These are phyloP conservation scores for Tinea pellionella DNA, from an alignment of 2,888 invertebrate species.

Conservation along the genomic window DNA sequence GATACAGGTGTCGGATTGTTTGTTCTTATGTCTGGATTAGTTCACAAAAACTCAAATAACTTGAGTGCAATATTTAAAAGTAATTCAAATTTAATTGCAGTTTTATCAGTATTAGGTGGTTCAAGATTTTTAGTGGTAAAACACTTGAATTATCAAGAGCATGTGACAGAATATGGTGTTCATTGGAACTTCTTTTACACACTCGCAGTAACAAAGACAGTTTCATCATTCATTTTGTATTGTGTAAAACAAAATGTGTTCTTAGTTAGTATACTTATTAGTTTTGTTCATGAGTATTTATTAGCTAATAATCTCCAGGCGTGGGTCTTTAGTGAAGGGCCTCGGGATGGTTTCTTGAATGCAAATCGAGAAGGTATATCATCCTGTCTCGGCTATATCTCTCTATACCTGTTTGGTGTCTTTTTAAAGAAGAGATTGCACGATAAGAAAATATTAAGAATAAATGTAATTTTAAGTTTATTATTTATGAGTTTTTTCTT, in stretches of 20 bases:
- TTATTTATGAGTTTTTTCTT: slow-evolving; percentile 28
- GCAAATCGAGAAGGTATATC: slow-evolving; percentile 94
- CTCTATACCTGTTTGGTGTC: slow-evolving; percentile 82
- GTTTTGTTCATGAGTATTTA: slow-evolving; percentile 74
- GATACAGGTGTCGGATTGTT: slow-evolving; percentile 95
- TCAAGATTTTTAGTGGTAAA: slow-evolving; percentile 71
- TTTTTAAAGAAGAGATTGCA: slow-evolving; percentile 69
- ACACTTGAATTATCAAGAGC: slow-evolving; percentile 84
- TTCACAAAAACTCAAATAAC: slow-evolving; percentile 58
- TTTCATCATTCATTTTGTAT: slow-evolving; percentile 73
- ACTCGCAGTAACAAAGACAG: slow-evolving; percentile 82
- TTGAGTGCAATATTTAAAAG: slow-evolving; percentile 38
- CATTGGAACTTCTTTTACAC: slow-evolving; percentile 99
- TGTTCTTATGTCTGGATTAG: slow-evolving; percentile 83
- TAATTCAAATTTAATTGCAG: slow-evolving; percentile 38
- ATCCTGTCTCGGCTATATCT: slow-evolving; percentile 86
- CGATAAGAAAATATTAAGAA: slow-evolving; percentile 32
- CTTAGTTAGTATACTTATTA: slow-evolving; percentile 62
- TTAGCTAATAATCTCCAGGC: slow-evolving; percentile 73
- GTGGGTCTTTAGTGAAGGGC: slow-evolving; percentile 74
- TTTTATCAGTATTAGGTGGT: slow-evolving; percentile 70
- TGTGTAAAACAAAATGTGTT: slow-evolving; percentile 64
- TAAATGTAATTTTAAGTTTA: slow-evolving; percentile 25
- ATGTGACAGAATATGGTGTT: slow-evolving; percentile 92
- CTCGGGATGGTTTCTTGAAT: slow-evolving; percentile 72